phyloP scores from a whole-genome alignment of 2,113 vertebrate genomes.

The Equus przewalskii region DNA sequence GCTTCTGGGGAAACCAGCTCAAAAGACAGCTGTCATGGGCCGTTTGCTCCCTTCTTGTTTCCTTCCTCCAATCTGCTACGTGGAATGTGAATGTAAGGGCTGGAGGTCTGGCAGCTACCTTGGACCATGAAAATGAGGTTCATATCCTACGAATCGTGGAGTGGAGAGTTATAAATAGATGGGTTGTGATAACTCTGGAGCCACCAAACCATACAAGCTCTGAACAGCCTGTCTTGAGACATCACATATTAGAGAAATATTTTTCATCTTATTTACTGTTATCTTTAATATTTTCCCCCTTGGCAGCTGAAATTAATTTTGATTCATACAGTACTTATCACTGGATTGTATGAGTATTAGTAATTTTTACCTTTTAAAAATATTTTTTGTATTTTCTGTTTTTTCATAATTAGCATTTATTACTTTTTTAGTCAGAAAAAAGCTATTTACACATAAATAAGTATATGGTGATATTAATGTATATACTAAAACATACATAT shows the following conservation, averaged over 20 bases:
- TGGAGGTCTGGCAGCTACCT: not conserved
- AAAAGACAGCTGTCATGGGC: not conserved
- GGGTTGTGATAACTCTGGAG: not conserved
- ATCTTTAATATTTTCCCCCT: not conserved
- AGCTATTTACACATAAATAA: not conserved
- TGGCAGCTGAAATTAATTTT: not conserved
- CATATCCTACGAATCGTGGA: not conserved
- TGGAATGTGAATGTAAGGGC: not conserved
- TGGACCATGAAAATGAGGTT: not conserved
- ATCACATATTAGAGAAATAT: not conserved
- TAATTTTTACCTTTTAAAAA: not conserved
- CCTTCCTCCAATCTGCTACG: not conserved
- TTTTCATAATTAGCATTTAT: not conserved
- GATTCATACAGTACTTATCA: not conserved
- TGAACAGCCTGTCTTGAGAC: not conserved
- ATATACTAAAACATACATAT: not conserved
- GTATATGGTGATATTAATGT: not conserved
- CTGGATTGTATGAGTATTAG: not conserved
- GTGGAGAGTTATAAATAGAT: not conserved
- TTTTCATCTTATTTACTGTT: not conserved
- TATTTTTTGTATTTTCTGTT: not conserved
- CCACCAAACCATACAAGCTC: not conserved
- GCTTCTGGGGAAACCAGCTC: not conserved
- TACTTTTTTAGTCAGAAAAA: constrained; percentile 20
- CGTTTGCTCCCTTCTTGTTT: not conserved